Evolutionary conservation across 2,888 invertebrate species (phyloP), one percentile per base, ranked within the genome.

Genomic region (Melanargia galathea): DNA sequence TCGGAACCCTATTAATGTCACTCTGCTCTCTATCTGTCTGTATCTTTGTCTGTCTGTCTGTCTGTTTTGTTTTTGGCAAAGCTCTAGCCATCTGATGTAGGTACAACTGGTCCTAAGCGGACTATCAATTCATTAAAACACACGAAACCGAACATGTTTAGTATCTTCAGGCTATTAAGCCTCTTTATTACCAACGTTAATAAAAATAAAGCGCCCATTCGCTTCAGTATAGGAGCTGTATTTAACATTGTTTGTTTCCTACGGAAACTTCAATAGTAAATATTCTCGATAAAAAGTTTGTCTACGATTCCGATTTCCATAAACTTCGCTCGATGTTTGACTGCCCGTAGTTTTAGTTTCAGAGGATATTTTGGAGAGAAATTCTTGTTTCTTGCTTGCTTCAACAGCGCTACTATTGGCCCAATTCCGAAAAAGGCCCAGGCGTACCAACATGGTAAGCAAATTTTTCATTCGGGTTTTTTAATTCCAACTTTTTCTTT

Each of bases 171-270:
- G 33, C 30, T 51, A 30, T 51, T 51, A 49, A 7, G 16, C 30
- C n/a, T 33, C 18, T 51, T 51, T 30, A 20, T 35, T 52, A 35
- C 52, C 18, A 35, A 24, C 24, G 22, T 26, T 43, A 55, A 55
- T 16, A 40, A 30, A 30, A 30, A 55, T 55, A 43, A 38, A 55
- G 40, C 16, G 35, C 24, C 40, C 22, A 43, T 45, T 57, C 24
- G 33, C 13, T 45, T 46, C 33, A 8, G 13, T 33, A n/a, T n/a
- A 45, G 45, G 33, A 45, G 30, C 57, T 30, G 26, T 33, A 46
- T 57, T 57, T 45, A 46, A 43, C 57, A 46, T 57, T 57, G 57
- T 57, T 45, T 57, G 57, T 57, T 57, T 57, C 57, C 45, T 33
- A 45, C 57, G 43, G 30, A 57, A 57, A 57, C 26, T 57, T 57